Conservation (phyloP, 2,797 vertebrate species). For the Masticophis lateralis region DNA sequence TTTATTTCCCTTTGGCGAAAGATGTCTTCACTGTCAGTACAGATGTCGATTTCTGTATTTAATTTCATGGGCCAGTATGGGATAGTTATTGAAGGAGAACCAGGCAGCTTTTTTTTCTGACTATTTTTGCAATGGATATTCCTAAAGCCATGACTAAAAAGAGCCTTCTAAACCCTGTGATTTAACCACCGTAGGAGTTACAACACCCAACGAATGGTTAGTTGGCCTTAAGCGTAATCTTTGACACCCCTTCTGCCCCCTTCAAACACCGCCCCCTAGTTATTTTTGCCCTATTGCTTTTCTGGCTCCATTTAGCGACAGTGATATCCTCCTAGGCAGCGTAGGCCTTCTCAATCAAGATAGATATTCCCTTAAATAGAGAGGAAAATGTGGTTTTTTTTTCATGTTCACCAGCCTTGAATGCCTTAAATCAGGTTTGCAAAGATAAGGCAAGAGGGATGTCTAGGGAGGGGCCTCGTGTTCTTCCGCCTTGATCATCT, state of each 20-base stretch:
- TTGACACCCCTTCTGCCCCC: background rate
- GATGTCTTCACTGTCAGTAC: background rate
- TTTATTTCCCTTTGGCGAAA: background rate
- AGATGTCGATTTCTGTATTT: background rate
- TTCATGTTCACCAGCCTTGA: background rate
- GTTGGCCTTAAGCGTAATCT: background rate
- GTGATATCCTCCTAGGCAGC: background rate
- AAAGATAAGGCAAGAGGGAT: background rate
- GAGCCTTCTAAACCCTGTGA: background rate
- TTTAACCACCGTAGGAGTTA: background rate
- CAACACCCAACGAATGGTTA: background rate
- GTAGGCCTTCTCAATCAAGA: background rate
- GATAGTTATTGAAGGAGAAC: too few relatives aligned
- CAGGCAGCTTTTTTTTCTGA: background rate
- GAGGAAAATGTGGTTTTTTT: too few relatives aligned
- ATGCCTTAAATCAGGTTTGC: background rate
- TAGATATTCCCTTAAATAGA: background rate
- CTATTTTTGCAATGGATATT: background rate
- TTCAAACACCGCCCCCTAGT: background rate
- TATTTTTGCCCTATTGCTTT: background rate
- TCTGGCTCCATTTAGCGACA: background rate
- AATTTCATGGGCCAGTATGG: background rate
- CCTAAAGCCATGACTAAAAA: background rate
- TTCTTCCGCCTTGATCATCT: background rate
- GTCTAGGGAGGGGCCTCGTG: background rate